A percentile compares a stretch with the other conserved stretches of the same genome.
Conservation (phyloP, 53 echinoderm and acorn worm genomes). For the Echinometra lucunter region DNA sequence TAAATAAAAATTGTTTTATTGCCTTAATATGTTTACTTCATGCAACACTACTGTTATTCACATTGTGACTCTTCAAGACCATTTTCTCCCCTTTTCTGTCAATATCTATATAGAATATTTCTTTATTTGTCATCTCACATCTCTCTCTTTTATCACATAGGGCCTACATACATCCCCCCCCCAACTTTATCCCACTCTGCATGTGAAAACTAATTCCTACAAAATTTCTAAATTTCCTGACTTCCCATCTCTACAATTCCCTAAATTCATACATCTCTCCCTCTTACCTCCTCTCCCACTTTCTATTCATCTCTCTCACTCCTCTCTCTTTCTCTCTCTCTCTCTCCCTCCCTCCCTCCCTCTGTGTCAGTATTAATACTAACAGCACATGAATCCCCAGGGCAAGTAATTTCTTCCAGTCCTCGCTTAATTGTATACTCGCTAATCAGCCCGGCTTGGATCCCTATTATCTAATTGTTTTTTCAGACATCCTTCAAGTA, state of each 20-base stretch:
- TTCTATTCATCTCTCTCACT: neutral
- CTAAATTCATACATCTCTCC: neutral
- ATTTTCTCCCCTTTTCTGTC: no score
- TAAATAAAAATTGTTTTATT: no score
- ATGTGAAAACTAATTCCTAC: no score
- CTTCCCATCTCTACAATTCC: neutral
- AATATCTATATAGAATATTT: no score
- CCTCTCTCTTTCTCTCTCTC: neutral
- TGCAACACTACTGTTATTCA: no score
- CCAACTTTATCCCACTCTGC: no score
- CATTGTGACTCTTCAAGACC: no score
- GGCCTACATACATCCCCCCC: no score
- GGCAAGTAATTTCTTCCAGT: neutral
- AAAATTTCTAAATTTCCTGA: neutral
- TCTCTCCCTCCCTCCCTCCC: neutral
- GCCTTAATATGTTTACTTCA: no score
- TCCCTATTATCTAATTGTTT: constrained; percentile 30
- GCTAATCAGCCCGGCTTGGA: neutral
- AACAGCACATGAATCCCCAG: constrained; percentile 19
- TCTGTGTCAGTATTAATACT: neutral
- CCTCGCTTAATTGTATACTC: constrained; percentile 23
- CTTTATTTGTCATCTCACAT: no score
- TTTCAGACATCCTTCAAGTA: constrained; percentile 20
- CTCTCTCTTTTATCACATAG: no score
- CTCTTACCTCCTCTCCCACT: neutral